Evolutionary conservation across 1,140 invertebrate species (phyloP).

Genomic region (Tyrophagus putrescentiae): DNA sequence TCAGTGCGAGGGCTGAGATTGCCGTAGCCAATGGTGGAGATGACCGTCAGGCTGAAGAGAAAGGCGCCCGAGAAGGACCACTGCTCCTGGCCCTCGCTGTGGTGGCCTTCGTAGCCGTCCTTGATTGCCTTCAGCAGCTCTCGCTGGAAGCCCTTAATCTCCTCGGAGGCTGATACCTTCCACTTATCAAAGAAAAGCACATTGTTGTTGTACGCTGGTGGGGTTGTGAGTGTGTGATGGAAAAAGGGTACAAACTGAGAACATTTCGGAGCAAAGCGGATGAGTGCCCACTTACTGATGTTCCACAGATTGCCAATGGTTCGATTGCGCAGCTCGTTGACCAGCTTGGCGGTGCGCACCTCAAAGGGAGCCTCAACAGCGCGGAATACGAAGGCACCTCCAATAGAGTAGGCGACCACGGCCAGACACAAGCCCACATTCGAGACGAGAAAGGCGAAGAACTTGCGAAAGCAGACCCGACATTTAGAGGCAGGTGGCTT

Average conservation of each 20-base stretch:
- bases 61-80: slow-evolving; percentile 81
- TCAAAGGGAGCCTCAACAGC: slow-evolving; percentile 50
- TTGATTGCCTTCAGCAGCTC: slow-evolving; percentile 65
- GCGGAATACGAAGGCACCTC: slow-evolving; percentile 69
- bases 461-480: slow-evolving; percentile 57
- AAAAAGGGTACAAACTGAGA: neutral
- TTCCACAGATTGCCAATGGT: slow-evolving; percentile 56
- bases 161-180: slow-evolving; percentile 39
- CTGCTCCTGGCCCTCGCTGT: slow-evolving; percentile 54
- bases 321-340: slow-evolving; percentile 30
- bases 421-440: slow-evolving; percentile 70
- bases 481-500: slow-evolving; percentile 36
- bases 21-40: slow-evolving; percentile 79
- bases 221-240: neutral
- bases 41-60: slow-evolving; percentile 93
- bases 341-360: slow-evolving; percentile 39
- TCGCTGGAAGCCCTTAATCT: slow-evolving; percentile 52
- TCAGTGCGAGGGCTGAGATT: slow-evolving; percentile 59
- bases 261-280: neutral
- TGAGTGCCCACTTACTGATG: slow-evolving; percentile 51
- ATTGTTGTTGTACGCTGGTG: slow-evolving; percentile 24
- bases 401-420: slow-evolving; percentile 71
- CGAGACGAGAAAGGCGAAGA: slow-evolving; percentile 70
- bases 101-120: slow-evolving; percentile 78
- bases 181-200: slow-evolving; percentile 55